Percentiles rank a stretch among this genome's conserved stretches.
Evolutionary conservation across 1,140 invertebrate genomes (phyloP).

Genomic region (Sesamia nonagrioides): DNA sequence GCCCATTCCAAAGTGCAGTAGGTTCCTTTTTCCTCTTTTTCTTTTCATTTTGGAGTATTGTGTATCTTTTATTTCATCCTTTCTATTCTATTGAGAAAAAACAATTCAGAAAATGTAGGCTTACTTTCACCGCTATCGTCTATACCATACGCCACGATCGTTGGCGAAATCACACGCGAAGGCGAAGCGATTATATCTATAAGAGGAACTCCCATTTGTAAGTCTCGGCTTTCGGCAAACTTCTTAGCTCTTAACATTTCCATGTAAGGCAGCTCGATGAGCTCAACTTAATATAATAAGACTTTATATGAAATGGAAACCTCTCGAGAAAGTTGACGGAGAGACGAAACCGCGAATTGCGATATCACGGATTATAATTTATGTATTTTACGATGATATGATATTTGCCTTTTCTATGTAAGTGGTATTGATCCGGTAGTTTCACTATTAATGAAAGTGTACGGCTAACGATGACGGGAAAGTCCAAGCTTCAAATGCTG

Average conservation of each 20-base stretch:
- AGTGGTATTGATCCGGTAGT: not conserved
- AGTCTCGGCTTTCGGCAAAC: constrained; percentile 28
- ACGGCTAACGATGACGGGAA: not conserved
- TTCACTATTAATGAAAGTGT: not conserved
- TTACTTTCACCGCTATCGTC: constrained; percentile 23
- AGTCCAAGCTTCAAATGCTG: too few species aligned
- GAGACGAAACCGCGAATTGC: constrained; percentile 12
- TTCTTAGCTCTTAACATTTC: not conserved
- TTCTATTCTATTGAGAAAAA: too few species aligned
- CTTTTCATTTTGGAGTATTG: too few species aligned
- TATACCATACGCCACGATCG: not conserved
- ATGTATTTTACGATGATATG: constrained; percentile 1
- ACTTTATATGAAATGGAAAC: constrained; percentile 2
- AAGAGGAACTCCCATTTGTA: constrained; percentile 37
- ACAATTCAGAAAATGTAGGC: not conserved
- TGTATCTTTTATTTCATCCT: too few species aligned
- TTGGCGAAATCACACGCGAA: constrained; percentile 36
- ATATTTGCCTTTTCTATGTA: constrained; percentile 1
- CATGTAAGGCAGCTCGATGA: constrained; percentile 14
- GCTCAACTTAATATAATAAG: constrained; percentile 9
- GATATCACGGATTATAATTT: constrained; percentile 6
- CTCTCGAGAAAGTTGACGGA: not conserved
- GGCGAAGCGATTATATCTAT: constrained; percentile 23
- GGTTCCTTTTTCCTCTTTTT: too few species aligned
- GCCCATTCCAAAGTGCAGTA: too few species aligned